Evolutionary conservation across 1,140 invertebrate genomes (phyloP).

Genomic region (Zaprionus africanus): DNA sequence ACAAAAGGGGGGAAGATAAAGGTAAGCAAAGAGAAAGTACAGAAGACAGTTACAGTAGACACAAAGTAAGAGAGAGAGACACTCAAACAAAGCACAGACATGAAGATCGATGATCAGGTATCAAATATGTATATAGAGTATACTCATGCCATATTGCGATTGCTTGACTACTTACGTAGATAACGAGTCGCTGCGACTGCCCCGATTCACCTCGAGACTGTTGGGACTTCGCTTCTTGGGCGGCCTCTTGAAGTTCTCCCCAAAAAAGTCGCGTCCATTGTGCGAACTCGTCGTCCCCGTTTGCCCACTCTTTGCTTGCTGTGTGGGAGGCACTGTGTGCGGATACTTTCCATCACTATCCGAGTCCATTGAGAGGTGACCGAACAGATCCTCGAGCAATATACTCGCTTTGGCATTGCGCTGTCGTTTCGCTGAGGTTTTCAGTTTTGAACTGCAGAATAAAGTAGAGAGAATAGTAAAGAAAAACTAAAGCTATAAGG

Average conservation of each 20-base stretch:
- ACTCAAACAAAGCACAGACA: constrained; percentile 49
- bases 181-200: constrained; percentile 75
- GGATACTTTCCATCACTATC: constrained; percentile 80
- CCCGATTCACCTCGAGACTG: constrained; percentile 76
- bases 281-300: constrained; percentile 53
- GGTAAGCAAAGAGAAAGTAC: constrained; percentile 46
- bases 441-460: constrained; percentile 74
- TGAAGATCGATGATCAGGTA: constrained; percentile 44
- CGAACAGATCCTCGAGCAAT: constrained; percentile 81
- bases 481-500: constrained; percentile 4
- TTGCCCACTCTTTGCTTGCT: constrained; percentile 64
- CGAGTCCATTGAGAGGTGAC: constrained; percentile 79
- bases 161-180: constrained; percentile 69
- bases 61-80: constrained; percentile 12
- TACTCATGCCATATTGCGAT: background rate
- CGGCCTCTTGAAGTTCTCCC: constrained; percentile 57
- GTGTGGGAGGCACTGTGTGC: constrained; percentile 78
- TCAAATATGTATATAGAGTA: constrained; percentile 12
- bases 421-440: constrained; percentile 78
- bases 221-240: constrained; percentile 51
- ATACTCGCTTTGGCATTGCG: constrained; percentile 76
- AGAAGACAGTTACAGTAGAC: constrained; percentile 44
- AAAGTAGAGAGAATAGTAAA: constrained; percentile 7
- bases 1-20: constrained; percentile 36
- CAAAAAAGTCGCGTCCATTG: constrained; percentile 65